Evolutionary conservation across 92 coral and sea anemone genomes (phyloP).

Genomic region (Pocillopora meandrina): DNA sequence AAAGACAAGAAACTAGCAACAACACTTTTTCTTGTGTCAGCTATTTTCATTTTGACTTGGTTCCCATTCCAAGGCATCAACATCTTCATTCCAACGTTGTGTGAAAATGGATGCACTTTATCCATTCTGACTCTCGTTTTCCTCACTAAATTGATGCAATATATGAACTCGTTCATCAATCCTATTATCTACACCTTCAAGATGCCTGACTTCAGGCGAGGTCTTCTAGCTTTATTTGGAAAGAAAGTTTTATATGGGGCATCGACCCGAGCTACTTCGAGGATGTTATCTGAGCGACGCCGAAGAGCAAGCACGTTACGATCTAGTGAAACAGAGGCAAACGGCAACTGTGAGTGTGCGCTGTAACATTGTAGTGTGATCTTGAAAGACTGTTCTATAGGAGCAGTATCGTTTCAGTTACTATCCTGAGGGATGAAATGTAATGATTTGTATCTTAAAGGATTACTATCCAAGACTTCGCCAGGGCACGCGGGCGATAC

Average conservation of each 20-base stretch:
- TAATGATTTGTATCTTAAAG: too few relatives aligned
- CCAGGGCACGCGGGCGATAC: too few relatives aligned
- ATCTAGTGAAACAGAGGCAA: constrained; percentile 36
- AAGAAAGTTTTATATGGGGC: constrained; percentile 2
- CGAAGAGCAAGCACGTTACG: constrained; percentile 40
- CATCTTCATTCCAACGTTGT: constrained; percentile 12
- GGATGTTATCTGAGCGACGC: constrained; percentile 24
- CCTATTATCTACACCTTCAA: constrained; percentile 80
- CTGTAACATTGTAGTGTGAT: neutral
- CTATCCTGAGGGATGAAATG: too few relatives aligned
- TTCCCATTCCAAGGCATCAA: constrained; percentile 71
- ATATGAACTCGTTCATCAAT: constrained; percentile 73
- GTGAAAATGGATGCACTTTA: neutral
- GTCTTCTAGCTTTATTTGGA: constrained; percentile 47
- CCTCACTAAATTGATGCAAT: constrained; percentile 68
- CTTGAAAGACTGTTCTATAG: neutral
- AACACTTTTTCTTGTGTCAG: constrained; percentile 68
- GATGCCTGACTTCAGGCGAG: constrained; percentile 81
- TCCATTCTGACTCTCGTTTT: constrained; percentile 26
- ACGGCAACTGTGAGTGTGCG: constrained; percentile 32
- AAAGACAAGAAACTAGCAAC: constrained; percentile 78
- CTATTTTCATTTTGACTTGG: constrained; percentile 77
- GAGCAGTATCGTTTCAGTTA: neutral
- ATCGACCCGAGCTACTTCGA: constrained; percentile 22
- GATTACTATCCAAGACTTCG: too few relatives aligned